A percentile compares a stretch with the other conserved stretches of the same genome.
phyloP scores from a whole-genome alignment of 2,113 vertebrate genomes.

The Sphyrna mokarran region DNA sequence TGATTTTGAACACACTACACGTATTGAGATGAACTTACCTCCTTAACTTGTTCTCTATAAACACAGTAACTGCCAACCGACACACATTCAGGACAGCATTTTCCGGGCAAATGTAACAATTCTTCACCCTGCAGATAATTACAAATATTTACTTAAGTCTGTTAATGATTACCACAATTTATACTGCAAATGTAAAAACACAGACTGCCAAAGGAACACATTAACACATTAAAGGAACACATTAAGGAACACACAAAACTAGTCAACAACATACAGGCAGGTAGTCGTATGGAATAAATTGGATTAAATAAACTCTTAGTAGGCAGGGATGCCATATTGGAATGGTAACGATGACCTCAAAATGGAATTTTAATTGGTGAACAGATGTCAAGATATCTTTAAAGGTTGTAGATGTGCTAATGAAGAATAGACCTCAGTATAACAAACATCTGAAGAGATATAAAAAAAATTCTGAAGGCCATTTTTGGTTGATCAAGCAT shows the following conservation, averaged over 20 bases:
- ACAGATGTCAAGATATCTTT: background rate
- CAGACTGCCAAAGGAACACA: background rate
- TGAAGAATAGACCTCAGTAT: background rate
- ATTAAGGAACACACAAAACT: background rate
- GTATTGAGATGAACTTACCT: slow-evolving; percentile 50
- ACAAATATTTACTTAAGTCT: background rate
- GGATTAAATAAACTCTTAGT: background rate
- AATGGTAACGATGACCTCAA: background rate
- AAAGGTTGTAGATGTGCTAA: background rate
- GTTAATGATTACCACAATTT: background rate
- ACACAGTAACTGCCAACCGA: slow-evolving; percentile 58
- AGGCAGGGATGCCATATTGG: background rate
- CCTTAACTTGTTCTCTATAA: slow-evolving; percentile 57
- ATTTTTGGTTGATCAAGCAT: background rate
- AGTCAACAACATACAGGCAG: background rate
- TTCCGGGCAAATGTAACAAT: slow-evolving; percentile 66
- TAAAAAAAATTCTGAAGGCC: background rate
- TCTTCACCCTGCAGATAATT: slow-evolving; percentile 66
- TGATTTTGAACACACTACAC: background rate
- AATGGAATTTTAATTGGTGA: background rate
- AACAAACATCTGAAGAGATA: background rate
- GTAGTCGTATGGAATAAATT: background rate
- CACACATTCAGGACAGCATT: slow-evolving; percentile 84
- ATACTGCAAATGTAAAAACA: background rate
- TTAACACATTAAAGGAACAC: background rate